Evolutionary conservation across 1,140 invertebrate species (phyloP), one percentile per base, ranked within the genome.

Genomic region (honey bee (Apis mellifera)): DNA sequence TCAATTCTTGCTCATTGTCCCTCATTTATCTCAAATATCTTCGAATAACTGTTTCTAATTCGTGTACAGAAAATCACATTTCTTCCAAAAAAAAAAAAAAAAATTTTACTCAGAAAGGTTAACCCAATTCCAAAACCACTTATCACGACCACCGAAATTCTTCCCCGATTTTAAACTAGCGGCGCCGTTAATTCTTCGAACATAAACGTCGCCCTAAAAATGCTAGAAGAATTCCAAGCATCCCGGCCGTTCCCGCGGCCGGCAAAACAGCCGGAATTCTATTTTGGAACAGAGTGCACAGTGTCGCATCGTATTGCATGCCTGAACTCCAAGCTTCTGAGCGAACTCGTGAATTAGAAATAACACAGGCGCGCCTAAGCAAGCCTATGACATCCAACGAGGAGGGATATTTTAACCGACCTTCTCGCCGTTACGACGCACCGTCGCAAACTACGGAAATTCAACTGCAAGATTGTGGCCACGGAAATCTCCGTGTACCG

Each of bases 311-410:
- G 79, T 42, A 52, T 60, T 13, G 64, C 79, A 69, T 57, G 64
- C 72, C 54, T 68, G 64, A 60, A 26, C 64, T 81, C 17, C 62
- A 23, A 54, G 48, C 79, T 69, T 15, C 64, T 32, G 79, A 82
- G 64, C 52, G 68, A 68, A 82, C 73, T 82, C 79, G 72, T 82
- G 72, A 82, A 82, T 82, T 76, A 82, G 79, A 82, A 82, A 82
- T 82, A 82, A 82, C 73, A 48, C 17, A 55, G 57, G 64, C 26
- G 23, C 79, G 21, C 26, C 64, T 48, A 68, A 42, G 79, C 72
- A 68, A 76, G 79, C 72, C 72, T 82, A 82, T 60, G 73, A 69
- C 79, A 69, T 72, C 48, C 23, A 21, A 21, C 11, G 72, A 21
- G 23, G 72, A 21, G 23, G 73, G 23, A 76, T 82, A 82, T 82